Conservation (phyloP, 2,888 invertebrate species). For the Drosophila atripex region DNA sequence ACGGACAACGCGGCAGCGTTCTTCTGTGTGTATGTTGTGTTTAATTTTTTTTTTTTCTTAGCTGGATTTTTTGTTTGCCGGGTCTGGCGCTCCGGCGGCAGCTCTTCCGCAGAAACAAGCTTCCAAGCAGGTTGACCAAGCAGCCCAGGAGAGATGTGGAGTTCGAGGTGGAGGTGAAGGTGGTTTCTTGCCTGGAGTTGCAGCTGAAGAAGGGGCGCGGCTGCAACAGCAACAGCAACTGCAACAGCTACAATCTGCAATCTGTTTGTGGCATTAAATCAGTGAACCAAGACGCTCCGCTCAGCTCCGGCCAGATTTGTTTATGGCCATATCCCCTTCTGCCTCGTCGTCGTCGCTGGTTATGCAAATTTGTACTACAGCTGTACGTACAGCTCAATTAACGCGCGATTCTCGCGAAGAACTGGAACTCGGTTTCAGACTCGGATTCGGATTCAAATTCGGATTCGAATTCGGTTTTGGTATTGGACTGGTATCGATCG, state of each 20-base stretch:
- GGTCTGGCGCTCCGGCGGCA: conserved; percentile 45
- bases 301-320: conserved; percentile 68
- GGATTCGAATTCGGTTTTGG: not conserved
- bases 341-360: conserved; percentile 26
- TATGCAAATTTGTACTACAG: conserved; percentile 74
- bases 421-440: not conserved
- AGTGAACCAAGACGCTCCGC: conserved; percentile 75
- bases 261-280: conserved; percentile 80
- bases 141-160: conserved; percentile 38
- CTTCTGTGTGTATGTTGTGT: conserved; percentile 30
- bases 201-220: conserved; percentile 5
- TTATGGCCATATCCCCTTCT: conserved; percentile 54
- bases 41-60: conserved; percentile 42
- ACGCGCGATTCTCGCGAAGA: conserved; percentile 34
- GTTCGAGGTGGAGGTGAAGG: conserved; percentile 24
- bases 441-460: not conserved
- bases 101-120: conserved; percentile 77
- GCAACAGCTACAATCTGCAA: conserved; percentile 68
- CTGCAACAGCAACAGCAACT: conserved; percentile 34
- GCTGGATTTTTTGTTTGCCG: conserved; percentile 36
- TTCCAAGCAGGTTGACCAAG: conserved; percentile 68
- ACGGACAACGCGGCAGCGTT: conserved; percentile 39
- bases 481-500: not conserved
- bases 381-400: conserved; percentile 75
- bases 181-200: conserved; percentile 4